Evolutionary conservation across 1,140 invertebrate genomes (phyloP).

Genomic region (Polypedilum vanderplanki): DNA sequence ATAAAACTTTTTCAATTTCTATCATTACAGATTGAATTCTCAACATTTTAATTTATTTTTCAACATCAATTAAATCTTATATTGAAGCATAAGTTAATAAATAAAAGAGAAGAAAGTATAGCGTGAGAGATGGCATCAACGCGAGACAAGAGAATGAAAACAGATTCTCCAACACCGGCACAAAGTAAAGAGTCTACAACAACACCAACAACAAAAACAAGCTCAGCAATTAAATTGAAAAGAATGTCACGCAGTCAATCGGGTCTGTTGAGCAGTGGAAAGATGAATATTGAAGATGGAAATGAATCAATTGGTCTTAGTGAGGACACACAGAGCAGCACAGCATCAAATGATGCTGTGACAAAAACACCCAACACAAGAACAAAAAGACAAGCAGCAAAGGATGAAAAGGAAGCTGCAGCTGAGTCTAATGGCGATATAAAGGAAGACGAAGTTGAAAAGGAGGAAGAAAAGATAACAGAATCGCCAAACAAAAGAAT

Average conservation of each 20-base stretch:
- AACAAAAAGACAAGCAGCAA: not conserved
- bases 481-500: not conserved
- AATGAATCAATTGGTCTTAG: constrained; percentile 10
- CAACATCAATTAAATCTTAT: not conserved
- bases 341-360: constrained; percentile 7
- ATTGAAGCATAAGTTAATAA: not conserved
- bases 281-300: not conserved
- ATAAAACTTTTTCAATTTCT: not conserved
- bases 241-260: constrained; percentile 15
- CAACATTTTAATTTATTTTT: not conserved
- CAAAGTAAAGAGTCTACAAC: not conserved
- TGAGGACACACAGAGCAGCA: not conserved
- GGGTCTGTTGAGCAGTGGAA: constrained; percentile 5
- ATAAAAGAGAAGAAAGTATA: not conserved
- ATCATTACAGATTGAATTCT: not conserved
- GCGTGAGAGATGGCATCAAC: constrained; percentile 15
- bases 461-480: not conserved
- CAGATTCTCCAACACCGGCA: constrained; percentile 16
- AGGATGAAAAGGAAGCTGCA: not conserved
- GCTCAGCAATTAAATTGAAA: not conserved
- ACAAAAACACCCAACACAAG: not conserved
- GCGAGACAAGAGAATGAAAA: constrained; percentile 3
- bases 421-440: not conserved
- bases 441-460: not conserved
- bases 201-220: constrained; percentile 20